Percentiles rank a stretch among this genome's conserved stretches.
Conservation (phyloP, 2,797 vertebrate species). For the Pristis pectinata region DNA sequence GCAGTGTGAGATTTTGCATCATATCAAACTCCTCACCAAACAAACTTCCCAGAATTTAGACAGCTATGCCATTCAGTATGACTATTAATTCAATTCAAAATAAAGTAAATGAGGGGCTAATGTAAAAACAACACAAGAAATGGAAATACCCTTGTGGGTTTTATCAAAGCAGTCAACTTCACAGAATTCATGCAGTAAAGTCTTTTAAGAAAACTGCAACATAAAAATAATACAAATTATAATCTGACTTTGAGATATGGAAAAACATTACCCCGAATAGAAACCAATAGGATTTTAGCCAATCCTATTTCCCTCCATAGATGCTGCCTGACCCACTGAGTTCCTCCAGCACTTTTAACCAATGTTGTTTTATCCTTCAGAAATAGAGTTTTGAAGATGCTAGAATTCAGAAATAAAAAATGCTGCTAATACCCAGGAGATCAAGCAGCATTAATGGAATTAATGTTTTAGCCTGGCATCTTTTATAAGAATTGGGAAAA, state of each 20-base stretch:
- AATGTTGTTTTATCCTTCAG: too few species aligned
- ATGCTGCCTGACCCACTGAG: too few species aligned
- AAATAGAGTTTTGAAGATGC: too few species aligned
- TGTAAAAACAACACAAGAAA: neutral
- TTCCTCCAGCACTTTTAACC: too few species aligned
- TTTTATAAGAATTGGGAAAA: too few species aligned
- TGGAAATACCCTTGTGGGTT: neutral
- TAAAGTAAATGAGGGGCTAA: neutral
- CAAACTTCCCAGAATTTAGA: neutral
- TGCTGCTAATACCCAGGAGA: too few species aligned
- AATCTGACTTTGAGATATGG: neutral
- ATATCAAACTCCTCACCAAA: neutral
- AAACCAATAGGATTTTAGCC: neutral
- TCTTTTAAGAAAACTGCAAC: neutral
- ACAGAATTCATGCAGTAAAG: neutral
- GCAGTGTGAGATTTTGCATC: neutral
- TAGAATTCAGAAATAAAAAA: too few species aligned
- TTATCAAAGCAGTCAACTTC: neutral
- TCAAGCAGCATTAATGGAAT: too few species aligned
- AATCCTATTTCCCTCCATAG: neutral
- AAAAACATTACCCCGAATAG: neutral
- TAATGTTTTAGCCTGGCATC: too few species aligned
- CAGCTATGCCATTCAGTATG: neutral
- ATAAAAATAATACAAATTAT: neutral
- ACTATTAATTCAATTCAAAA: neutral